A percentile compares a stretch with the other conserved stretches of the same genome.
Conservation (phyloP, 2,113 vertebrate genomes). For the Picathartes gymnocephalus region DNA sequence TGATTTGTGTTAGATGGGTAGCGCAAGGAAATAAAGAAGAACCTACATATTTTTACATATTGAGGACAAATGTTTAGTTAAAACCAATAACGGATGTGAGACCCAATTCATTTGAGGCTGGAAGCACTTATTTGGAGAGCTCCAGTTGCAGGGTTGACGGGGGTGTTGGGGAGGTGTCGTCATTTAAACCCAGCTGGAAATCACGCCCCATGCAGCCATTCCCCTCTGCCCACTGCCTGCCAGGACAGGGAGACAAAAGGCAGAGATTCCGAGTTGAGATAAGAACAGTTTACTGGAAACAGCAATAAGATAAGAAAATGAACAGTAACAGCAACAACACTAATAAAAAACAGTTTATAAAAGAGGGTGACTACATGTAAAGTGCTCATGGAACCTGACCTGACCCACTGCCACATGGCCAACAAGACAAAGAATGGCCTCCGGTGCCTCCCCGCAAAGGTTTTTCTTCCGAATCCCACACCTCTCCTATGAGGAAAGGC, state of each 20-base stretch:
- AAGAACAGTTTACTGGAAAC: background rate
- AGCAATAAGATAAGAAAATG: background rate
- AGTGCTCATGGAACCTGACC: background rate
- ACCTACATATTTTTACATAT: background rate
- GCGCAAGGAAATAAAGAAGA: background rate
- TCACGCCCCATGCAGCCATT: background rate
- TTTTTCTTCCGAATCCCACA: background rate
- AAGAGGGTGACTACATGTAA: background rate
- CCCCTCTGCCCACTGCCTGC: background rate
- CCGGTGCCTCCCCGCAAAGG: rapidly evolving
- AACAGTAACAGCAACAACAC: background rate
- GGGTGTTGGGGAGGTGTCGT: background rate
- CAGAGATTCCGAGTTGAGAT: background rate
- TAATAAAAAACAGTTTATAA: background rate
- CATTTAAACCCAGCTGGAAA: background rate
- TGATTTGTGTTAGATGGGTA: background rate
- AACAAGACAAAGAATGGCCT: background rate
- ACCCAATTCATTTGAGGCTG: background rate
- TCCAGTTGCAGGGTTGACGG: background rate
- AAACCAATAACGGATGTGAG: background rate
- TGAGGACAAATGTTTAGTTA: background rate
- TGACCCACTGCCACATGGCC: rapidly evolving
- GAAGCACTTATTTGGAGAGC: background rate
- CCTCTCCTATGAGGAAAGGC: background rate
- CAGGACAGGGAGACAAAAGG: background rate